Base-by-base conservation (phyloP, 2,888 invertebrate species). In the Tetrapedia diversipes region DNA sequence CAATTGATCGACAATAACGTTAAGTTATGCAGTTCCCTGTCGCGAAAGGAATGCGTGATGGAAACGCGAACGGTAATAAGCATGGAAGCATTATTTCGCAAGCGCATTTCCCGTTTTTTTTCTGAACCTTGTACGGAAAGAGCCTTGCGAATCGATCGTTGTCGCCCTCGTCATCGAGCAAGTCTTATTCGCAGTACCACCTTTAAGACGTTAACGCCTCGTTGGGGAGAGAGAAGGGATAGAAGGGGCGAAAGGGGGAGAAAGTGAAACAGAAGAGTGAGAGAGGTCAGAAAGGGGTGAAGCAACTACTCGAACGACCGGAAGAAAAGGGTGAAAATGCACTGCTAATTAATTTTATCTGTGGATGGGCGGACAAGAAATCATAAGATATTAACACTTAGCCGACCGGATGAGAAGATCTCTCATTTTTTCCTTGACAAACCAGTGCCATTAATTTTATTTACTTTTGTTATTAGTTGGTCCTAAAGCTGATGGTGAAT, bases 201-300 rank as follows among this genome's bases (percentile, higher is more conserved):
- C 67, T 71, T 77, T 70, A 75, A 78, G 76, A 75, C 57, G 74
- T 77, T 74, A 63, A 54, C 74, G 64, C 74, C 49, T 68, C 63
- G 54, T 64, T 61, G 51, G 19, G n/a, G 39, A 54, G 16, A 61
- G 22, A 32, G 69, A 54, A 11, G 22, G 19, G 14, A 1, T 22
- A 49, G 24, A 22, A 29, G 16, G 45, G 6, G 29, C 39, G 16
- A 16, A 29, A 16, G 6, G 3, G 37, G 11, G 29, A 45, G 19
- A 22, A 16, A 1, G 11, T 10, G 11, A 16, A 16, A 37, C 2
- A 29, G 24, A 27, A 11, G 39, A 39, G 37, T 32, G 29, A 43
- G 56, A n/a, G 14, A 39, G 41, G 61, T 43, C 49, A 51, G 37
- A 56, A 56, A 29, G 43, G 32, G 54, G 19, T 61, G 45, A 65